phyloP scores from a whole-genome alignment of 2,113 vertebrate genomes.

The Rhombomys opimus region DNA sequence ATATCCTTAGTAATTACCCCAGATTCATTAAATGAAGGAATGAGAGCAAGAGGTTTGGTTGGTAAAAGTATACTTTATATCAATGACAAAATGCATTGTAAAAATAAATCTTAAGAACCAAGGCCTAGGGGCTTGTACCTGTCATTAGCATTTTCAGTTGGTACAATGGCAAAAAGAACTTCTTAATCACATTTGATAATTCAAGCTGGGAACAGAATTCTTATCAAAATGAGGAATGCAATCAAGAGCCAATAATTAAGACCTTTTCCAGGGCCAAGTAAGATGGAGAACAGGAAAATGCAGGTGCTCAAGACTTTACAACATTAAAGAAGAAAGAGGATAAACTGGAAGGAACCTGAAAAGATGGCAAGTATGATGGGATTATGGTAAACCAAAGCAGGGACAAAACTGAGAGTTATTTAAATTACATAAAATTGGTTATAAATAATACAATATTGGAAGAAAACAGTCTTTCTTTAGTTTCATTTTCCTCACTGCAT shows the following conservation, averaged over 20 bases:
- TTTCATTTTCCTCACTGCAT: background rate
- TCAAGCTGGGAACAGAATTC: slow-evolving; percentile 45
- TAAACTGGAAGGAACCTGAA: background rate
- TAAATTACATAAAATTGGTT: background rate
- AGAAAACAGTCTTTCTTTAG: background rate
- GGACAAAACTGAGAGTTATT: background rate
- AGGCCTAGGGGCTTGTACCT: slow-evolving; percentile 25
- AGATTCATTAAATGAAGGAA: slow-evolving; percentile 49
- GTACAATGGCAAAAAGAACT: background rate
- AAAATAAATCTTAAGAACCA: slow-evolving; percentile 50
- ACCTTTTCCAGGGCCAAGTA: background rate
- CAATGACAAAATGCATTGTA: slow-evolving; percentile 37
- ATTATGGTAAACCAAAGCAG: background rate
- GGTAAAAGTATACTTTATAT: slow-evolving; percentile 10
- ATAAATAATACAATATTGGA: background rate
- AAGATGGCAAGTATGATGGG: background rate
- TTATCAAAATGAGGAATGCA: slow-evolving; percentile 32
- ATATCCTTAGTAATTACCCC: background rate
- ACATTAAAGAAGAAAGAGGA: slow-evolving; percentile 26
- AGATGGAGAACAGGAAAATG: slow-evolving; percentile 33
- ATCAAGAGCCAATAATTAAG: slow-evolving; percentile 49
- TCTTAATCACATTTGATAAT: slow-evolving; percentile 25
- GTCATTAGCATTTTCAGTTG: slow-evolving; percentile 40
- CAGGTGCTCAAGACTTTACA: background rate
- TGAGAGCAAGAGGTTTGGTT: background rate